phyloP scores from a whole-genome alignment of 2,113 vertebrate species.

The Seriola aureovittata region DNA sequence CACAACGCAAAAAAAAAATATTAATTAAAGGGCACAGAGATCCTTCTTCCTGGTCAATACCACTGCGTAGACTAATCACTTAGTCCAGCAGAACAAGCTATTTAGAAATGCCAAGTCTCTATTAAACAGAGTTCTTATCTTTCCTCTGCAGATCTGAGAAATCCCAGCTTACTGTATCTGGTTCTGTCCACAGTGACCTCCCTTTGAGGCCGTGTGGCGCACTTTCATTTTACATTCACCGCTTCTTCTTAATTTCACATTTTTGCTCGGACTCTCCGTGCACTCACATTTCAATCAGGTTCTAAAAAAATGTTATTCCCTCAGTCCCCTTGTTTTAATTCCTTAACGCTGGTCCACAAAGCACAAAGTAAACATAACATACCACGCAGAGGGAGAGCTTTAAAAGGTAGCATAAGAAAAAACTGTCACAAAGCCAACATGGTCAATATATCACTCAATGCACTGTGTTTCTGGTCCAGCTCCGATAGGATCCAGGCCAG shows the following conservation, averaged over 20 bases:
- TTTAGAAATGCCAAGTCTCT: conserved; percentile 44
- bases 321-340: background rate
- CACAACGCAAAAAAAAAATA: conserved; percentile 39
- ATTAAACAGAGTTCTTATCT: conserved; percentile 52
- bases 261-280: background rate
- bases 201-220: background rate
- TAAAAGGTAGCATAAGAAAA: conserved; percentile 39
- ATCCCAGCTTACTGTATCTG: conserved; percentile 22
- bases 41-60: conserved; percentile 40
- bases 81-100: conserved; percentile 42
- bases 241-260: background rate
- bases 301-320: background rate
- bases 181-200: conserved; percentile 26
- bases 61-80: conserved; percentile 53
- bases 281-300: background rate
- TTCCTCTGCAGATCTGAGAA: conserved; percentile 46
- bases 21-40: conserved; percentile 61
- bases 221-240: background rate
- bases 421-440: conserved; percentile 65
- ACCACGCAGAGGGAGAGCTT: conserved; percentile 21
- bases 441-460: conserved; percentile 65
- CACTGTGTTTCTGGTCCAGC: conserved; percentile 54
- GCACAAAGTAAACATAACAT: conserved; percentile 23
- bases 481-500: conserved; percentile 60
- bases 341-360: background rate